These are phyloP conservation scores for Pipistrellus nathusii DNA, from an alignment of 2,797 vertebrate genomes.

Conservation along the genomic window DNA sequence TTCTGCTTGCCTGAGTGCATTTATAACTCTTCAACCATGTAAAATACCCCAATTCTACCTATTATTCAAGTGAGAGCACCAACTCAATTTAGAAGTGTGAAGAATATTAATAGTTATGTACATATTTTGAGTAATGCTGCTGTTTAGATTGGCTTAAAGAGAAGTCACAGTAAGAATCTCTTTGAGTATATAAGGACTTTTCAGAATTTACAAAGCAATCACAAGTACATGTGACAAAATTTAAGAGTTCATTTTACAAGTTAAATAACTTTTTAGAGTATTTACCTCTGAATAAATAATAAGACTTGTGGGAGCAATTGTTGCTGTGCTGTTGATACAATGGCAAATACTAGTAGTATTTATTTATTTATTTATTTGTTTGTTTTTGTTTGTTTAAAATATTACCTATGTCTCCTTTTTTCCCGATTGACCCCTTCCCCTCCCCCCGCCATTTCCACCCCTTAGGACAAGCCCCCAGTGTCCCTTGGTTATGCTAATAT, in stretches of 20 bases:
- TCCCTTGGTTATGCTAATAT: no score
- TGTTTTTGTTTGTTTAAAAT: no score
- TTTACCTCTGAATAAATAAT: not conserved
- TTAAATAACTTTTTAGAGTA: not conserved
- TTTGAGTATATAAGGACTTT: not conserved
- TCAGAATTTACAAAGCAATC: not conserved
- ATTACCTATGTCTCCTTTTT: no score
- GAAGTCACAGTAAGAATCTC: not conserved
- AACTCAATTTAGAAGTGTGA: conserved; percentile 20
- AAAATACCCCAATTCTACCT: not conserved
- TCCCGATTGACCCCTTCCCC: no score
- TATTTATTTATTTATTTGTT: no score
- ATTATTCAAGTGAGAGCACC: not conserved
- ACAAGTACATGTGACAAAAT: not conserved
- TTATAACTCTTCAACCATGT: not conserved
- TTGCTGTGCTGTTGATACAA: not conserved
- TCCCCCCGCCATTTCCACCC: no score
- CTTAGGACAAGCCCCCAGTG: no score
- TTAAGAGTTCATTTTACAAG: not conserved
- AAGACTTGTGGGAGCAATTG: not conserved
- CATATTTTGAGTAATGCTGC: not conserved
- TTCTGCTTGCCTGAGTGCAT: not conserved
- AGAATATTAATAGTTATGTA: not conserved
- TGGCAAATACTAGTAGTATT: not conserved
- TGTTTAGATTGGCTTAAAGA: not conserved